Evolutionary conservation across 2,113 vertebrate species (phyloP), one percentile per base, ranked within the genome.

Genomic region (Phycodurus eques): DNA sequence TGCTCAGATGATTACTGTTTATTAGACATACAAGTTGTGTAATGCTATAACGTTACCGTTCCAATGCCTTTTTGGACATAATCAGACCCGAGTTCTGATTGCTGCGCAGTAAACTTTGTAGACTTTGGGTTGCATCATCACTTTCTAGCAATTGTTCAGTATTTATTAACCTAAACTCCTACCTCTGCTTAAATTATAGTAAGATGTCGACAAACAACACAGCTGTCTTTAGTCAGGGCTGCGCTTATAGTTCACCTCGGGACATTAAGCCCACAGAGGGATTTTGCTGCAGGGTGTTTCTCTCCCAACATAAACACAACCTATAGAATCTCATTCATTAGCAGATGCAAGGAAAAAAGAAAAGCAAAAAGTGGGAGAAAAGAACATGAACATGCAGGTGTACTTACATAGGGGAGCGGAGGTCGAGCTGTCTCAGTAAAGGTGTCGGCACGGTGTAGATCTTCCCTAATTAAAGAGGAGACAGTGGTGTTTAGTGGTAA

Each of bases 401-500:
- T 67, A 64, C 57, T 65, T 13, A 49, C 68, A 70, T 57, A 84
- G 27, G n/a, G n/a, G 15, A 33, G 67, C 35, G 67, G 46, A 42
- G 67, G 60, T 74, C 68, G 77, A 84, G 87, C 75, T 74, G 79
- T 83, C 53, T 67, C 44, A 68, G 76, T 87, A 81, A 88, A 90
- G 85, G 83, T 78, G 81, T 82, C 76, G 82, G 79, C 33, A 75
- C 69, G 54, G 64, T 62, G 71, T 81, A 88, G 75, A 81, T 83
- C 86, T 89, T 87, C 47, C 67, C 14, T 88, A 90, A 91, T 90
- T 88, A 89, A 88, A 88, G 86, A 85, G 86, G 71, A 88, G 87
- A 86, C 84, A 74, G 82, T 80, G 77, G 71, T 80, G 78, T 85
- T 91, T 88, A 88, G 74, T 54, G 75, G 85, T 89, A 87, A 88